Percentiles rank a stretch among this genome's conserved stretches.
phyloP scores from a whole-genome alignment of 1,140 invertebrate genomes.

The Caligus rogercresseyi region DNA sequence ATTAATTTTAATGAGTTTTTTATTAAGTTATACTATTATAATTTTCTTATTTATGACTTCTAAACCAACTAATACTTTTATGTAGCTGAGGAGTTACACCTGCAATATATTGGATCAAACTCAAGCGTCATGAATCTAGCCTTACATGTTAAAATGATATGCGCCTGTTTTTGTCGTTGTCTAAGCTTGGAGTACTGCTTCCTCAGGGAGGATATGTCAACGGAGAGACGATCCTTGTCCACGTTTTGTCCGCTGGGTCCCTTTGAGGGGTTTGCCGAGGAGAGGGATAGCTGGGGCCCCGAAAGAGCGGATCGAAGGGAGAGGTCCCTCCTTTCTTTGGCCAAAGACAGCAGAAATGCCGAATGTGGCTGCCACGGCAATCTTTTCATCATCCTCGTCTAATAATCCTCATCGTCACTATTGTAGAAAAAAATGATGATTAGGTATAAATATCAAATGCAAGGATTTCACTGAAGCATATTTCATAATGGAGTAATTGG shows the following conservation, averaged over 20 bases:
- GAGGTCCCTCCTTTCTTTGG: neutral
- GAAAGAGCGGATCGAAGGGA: neutral
- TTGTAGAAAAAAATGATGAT: no score
- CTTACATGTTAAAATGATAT: slow-evolving; percentile 48
- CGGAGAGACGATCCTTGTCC: slow-evolving; percentile 51
- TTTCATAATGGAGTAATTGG: no score
- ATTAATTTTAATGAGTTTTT: no score
- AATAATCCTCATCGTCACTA: slow-evolving; percentile 44
- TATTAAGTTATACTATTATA: no score
- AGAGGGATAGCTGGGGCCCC: neutral
- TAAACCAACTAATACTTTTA: no score
- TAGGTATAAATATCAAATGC: no score
- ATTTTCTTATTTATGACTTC: no score
- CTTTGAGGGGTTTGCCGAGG: neutral
- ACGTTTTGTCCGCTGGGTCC: slow-evolving; percentile 20
- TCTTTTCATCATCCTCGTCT: slow-evolving; percentile 36
- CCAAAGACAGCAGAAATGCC: slow-evolving; percentile 28
- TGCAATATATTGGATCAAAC: no score
- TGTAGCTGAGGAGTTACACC: no score
- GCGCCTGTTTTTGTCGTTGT: slow-evolving; percentile 76
- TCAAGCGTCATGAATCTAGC: no score
- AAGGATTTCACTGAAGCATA: no score
- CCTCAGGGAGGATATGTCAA: slow-evolving; percentile 75
- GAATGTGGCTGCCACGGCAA: slow-evolving; percentile 36
- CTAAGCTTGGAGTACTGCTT: slow-evolving; percentile 74